These are phyloP conservation scores for Albula glossodonta DNA, from an alignment of 2,113 vertebrate species.

Conservation along the genomic window DNA sequence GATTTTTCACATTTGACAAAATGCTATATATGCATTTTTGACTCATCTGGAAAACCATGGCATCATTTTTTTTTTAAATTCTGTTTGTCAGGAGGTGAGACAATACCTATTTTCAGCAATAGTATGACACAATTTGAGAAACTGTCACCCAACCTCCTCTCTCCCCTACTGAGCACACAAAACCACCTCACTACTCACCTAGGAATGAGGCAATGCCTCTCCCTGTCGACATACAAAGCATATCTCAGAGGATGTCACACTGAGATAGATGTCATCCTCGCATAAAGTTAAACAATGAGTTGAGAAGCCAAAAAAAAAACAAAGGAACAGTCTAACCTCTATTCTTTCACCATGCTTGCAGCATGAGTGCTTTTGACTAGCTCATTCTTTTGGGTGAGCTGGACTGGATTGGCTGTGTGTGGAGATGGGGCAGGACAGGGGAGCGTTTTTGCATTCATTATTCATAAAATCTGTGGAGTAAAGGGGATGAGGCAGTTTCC, in stretches of 20 bases:
- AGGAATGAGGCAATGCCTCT: too few relatives aligned
- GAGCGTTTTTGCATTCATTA: slow-evolving; percentile 44
- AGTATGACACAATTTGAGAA: too few relatives aligned
- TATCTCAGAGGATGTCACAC: too few relatives aligned
- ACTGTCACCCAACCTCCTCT: too few relatives aligned
- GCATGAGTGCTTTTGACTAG: slow-evolving; percentile 42
- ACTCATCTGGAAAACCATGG: background rate
- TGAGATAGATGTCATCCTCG: slow-evolving; percentile 54
- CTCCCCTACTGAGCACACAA: too few relatives aligned
- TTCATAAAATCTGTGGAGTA: too few relatives aligned
- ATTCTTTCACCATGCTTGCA: slow-evolving; percentile 66
- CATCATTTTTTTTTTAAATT: background rate
- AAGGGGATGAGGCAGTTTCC: too few relatives aligned
- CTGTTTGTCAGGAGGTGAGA: background rate
- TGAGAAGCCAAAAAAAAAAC: background rate
- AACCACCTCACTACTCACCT: too few relatives aligned
- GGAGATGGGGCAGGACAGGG: slow-evolving; percentile 67
- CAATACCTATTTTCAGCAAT: background rate
- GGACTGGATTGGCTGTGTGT: slow-evolving; percentile 72
- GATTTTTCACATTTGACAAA: background rate
- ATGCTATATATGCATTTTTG: background rate
- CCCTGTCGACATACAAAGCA: too few relatives aligned
- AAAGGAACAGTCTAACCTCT: slow-evolving; percentile 36
- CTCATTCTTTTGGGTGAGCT: slow-evolving; percentile 49
- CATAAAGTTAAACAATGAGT: slow-evolving; percentile 55